phyloP scores from a whole-genome alignment of 2,113 vertebrate species.

The Eubucco bourcierii region DNA sequence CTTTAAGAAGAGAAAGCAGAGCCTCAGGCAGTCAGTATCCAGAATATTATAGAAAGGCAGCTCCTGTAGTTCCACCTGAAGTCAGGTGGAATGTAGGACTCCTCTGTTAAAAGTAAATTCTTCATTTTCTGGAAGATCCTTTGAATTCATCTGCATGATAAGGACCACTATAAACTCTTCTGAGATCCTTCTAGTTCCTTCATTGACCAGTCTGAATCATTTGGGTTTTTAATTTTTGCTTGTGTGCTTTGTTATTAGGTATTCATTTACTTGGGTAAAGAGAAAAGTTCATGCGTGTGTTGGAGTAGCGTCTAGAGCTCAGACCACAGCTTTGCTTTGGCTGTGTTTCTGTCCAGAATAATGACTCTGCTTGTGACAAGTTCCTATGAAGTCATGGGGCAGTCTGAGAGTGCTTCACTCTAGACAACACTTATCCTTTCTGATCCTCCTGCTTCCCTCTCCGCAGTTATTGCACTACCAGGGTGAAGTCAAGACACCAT shows the following conservation, averaged over 20 bases:
- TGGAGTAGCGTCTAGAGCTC: neutral
- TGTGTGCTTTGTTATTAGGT: neutral
- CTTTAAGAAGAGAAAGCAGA: neutral
- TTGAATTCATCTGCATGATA: neutral
- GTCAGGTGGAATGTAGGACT: neutral
- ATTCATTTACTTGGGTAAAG: neutral
- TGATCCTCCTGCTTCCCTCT: neutral
- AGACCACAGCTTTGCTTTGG: neutral
- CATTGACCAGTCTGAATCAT: neutral
- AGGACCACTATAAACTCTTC: neutral
- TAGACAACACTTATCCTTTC: slow-evolving; percentile 17
- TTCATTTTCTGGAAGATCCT: neutral
- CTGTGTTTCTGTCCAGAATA: slow-evolving; percentile 9
- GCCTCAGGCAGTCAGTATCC: neutral
- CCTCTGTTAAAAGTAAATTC: neutral
- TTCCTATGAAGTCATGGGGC: slow-evolving; percentile 40
- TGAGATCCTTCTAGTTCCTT: neutral
- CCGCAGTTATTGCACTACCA: neutral
- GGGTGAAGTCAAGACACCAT: neutral
- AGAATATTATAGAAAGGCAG: neutral
- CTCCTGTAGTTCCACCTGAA: neutral
- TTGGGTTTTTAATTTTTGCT: neutral
- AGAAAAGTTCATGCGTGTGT: neutral
- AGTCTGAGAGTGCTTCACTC: slow-evolving; percentile 35
- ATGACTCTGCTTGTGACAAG: slow-evolving; percentile 6